Percentiles rank a stretch among this genome's conserved stretches.
phyloP scores from a whole-genome alignment of 2,797 vertebrate genomes.

The Rhincodon typus region DNA sequence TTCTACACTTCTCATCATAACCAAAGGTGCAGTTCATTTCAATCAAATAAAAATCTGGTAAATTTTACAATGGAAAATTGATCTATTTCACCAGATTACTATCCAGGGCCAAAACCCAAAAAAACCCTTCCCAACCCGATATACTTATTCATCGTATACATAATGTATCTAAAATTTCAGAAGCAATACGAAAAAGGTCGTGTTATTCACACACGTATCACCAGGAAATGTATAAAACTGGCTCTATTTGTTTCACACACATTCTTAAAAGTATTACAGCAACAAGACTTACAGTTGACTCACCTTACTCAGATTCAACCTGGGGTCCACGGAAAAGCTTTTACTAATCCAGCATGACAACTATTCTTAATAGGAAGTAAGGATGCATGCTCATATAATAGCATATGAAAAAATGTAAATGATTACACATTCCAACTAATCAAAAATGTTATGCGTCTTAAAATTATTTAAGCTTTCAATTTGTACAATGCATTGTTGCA shows the following conservation, averaged over 20 bases:
- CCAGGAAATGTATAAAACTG: slow-evolving; percentile 25
- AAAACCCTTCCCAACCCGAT: not conserved
- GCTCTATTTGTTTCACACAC: not conserved
- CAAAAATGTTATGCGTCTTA: not conserved
- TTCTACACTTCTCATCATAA: not conserved
- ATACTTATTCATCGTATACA: slow-evolving; percentile 39
- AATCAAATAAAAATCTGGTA: not conserved
- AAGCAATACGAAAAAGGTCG: too few species aligned
- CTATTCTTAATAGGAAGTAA: not conserved
- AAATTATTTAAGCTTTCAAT: not conserved
- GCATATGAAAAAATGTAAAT: not conserved
- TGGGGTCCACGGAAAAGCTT: not conserved
- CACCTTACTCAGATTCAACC: not conserved
- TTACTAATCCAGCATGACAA: not conserved
- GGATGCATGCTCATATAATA: not conserved
- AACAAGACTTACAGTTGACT: not conserved
- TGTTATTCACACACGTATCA: slow-evolving; percentile 2
- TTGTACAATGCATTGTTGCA: not conserved
- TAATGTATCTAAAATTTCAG: not conserved
- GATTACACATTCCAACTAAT: not conserved
- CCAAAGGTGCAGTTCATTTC: not conserved
- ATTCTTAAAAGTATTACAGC: not conserved
- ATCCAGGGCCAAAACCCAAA: slow-evolving; percentile 26
- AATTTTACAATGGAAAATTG: not conserved
- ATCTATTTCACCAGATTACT: not conserved